Conservation (phyloP, 1,140 invertebrate genomes). For the Camponotus pennsylvanicus region DNA sequence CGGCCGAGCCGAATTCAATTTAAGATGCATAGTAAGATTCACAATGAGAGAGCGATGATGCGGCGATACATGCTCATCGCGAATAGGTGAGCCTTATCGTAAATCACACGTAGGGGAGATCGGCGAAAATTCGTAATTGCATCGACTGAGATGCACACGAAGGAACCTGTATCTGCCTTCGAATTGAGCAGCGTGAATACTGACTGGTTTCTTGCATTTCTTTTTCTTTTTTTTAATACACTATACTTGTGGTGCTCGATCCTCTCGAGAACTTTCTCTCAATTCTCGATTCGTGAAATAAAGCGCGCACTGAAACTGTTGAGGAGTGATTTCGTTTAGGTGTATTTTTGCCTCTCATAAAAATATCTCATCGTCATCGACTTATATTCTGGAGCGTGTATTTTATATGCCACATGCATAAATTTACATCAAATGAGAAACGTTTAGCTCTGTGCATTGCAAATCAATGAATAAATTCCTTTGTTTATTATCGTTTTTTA, state of each 20-base stretch:
- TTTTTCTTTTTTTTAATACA: not conserved
- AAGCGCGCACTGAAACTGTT: not conserved
- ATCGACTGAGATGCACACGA: not conserved
- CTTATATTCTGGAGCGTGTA: not conserved
- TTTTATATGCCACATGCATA: not conserved
- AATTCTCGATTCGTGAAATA: not conserved
- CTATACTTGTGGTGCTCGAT: not conserved
- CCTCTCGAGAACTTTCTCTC: slow-evolving; percentile 4
- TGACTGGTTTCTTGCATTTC: slow-evolving; percentile 3
- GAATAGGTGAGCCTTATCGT: not conserved
- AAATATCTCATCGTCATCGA: not conserved
- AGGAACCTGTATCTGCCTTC: not conserved
- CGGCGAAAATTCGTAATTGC: not conserved
- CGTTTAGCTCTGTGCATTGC: not conserved
- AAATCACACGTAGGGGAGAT: not conserved
- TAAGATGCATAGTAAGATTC: not conserved
- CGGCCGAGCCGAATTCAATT: slow-evolving; percentile 4
- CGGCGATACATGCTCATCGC: not conserved
- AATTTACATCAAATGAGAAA: slow-evolving; percentile 14
- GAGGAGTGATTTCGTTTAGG: not conserved
- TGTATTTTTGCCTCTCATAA: not conserved
- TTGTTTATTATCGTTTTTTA: not conserved
- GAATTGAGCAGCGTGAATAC: not conserved
- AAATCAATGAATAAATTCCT: slow-evolving; percentile 16
- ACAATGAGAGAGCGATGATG: not conserved